Evolutionary conservation across 1,140 invertebrate genomes (phyloP).

Genomic region (Hycleus phaleratus): DNA sequence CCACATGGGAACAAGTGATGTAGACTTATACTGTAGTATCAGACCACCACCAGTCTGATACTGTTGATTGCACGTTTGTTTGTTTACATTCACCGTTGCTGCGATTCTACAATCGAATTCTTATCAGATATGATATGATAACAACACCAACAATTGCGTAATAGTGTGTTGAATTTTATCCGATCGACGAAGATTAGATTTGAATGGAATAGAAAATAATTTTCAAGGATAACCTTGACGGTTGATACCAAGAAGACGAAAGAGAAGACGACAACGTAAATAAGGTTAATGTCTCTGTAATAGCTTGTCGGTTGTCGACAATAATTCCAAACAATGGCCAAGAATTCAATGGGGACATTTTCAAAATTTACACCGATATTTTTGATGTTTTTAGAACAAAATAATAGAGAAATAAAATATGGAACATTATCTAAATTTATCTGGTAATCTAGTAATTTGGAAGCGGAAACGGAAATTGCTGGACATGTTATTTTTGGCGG

Average conservation of each 20-base stretch:
- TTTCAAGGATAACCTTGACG: background rate
- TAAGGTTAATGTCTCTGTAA: slow-evolving; percentile 2
- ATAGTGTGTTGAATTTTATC: background rate
- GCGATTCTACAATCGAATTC: slow-evolving; percentile 1
- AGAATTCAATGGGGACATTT: too few species aligned
- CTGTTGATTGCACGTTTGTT: slow-evolving; percentile 15
- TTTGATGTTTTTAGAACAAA: too few species aligned
- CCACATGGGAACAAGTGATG: slow-evolving; percentile 15
- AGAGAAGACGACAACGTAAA: background rate
- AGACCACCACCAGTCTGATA: slow-evolving; percentile 1
- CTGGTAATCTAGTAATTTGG: too few species aligned
- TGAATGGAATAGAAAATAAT: background rate
- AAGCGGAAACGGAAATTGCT: too few species aligned
- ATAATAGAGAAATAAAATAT: too few species aligned
- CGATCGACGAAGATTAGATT: background rate
- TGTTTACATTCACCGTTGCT: slow-evolving; percentile 16
- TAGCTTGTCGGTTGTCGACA: too few species aligned
- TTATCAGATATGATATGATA: slow-evolving; percentile 15
- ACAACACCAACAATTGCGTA: background rate
- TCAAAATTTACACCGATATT: too few species aligned
- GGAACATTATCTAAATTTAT: too few species aligned
- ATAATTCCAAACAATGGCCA: too few species aligned
- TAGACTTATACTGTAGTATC: background rate
- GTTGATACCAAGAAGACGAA: background rate
- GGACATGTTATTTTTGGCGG: too few species aligned